phyloP scores from a whole-genome alignment of 2,797 vertebrate genomes.

The Xerus rutilus region DNA sequence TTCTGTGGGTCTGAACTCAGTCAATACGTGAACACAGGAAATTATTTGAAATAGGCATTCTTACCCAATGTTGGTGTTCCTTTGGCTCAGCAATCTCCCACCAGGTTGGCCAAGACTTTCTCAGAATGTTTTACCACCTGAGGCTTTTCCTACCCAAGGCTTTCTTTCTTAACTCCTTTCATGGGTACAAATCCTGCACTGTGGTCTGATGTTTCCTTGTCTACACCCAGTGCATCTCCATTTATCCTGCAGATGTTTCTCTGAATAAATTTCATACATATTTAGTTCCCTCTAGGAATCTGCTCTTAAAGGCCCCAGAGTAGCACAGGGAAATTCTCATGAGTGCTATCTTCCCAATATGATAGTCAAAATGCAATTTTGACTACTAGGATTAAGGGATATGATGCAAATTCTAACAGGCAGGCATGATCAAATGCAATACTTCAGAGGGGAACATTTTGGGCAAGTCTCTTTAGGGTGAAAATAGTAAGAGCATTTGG shows the following conservation, averaged over 20 bases:
- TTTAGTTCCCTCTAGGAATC: not conserved
- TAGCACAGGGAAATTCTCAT: not conserved
- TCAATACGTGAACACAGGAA: not conserved
- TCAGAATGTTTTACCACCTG: not conserved
- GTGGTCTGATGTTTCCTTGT: no score
- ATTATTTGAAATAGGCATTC: no score
- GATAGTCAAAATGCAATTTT: not conserved
- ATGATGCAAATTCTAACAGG: not conserved
- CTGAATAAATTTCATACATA: not conserved
- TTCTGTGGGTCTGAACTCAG: not conserved
- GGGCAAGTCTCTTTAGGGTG: not conserved
- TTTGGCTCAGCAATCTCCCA: not conserved
- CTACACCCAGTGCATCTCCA: not conserved
- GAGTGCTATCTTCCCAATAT: not conserved
- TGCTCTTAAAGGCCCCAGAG: not conserved
- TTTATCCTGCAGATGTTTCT: not conserved
- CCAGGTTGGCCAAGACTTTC: not conserved
- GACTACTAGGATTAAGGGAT: no score
- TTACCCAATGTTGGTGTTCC: not conserved
- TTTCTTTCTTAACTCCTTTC: not conserved
- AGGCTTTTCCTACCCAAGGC: not conserved
- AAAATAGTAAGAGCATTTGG: not conserved
- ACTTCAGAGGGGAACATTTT: not conserved
- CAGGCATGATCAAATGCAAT: not conserved
- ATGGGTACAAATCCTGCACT: no score